phyloP scores from a whole-genome alignment of 2,888 invertebrate genomes.

The Heteromurus nitidus region DNA sequence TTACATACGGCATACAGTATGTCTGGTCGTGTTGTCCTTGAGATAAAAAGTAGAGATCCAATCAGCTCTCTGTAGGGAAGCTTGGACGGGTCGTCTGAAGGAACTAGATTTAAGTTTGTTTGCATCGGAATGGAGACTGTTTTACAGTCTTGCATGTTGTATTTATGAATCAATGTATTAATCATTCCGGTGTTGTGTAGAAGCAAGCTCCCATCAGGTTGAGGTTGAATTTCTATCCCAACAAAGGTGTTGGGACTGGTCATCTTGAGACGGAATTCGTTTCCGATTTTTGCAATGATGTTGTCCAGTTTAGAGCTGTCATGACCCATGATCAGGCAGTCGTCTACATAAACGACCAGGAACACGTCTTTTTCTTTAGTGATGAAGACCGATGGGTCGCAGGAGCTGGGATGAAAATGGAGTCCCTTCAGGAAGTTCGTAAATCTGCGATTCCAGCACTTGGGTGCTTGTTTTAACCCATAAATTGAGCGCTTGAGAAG shows the following conservation, averaged over 20 bases:
- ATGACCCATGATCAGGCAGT: background rate
- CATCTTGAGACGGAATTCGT: too few species aligned
- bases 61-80: slow-evolving; percentile 66
- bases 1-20: background rate
- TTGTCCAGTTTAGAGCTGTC: too few species aligned
- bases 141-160: slow-evolving; percentile 53
- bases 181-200: slow-evolving; percentile 39
- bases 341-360: background rate
- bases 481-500: slow-evolving; percentile 64
- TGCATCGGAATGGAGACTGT: slow-evolving; percentile 41
- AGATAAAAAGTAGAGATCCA: slow-evolving; percentile 71
- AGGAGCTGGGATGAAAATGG: slow-evolving; percentile 33
- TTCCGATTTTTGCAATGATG: too few species aligned
- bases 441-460: slow-evolving; percentile 67
- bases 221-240: too few species aligned
- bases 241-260: too few species aligned
- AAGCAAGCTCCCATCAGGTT: slow-evolving; percentile 1
- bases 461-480: slow-evolving; percentile 69
- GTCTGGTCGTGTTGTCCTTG: slow-evolving; percentile 13
- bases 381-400: slow-evolving; percentile 62
- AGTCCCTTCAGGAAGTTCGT: slow-evolving; percentile 24
- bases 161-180: slow-evolving; percentile 25
- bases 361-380: background rate
- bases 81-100: background rate
- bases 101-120: background rate